Evolutionary conservation across 37 sponge, comb jelly and placozoan genomes (phyloP).

Genomic region (Geodia barretti): DNA sequence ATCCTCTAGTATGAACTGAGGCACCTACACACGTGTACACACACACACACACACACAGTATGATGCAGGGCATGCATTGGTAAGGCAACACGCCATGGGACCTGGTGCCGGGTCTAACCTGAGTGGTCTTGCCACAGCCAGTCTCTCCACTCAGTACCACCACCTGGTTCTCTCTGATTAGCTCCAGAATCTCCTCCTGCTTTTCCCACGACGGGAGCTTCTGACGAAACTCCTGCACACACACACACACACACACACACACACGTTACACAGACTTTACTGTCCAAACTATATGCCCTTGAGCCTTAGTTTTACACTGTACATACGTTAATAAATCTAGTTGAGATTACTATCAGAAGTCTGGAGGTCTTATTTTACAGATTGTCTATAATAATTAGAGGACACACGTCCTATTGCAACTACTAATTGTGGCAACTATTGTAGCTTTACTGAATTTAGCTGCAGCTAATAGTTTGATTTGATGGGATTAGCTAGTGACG

Average conservation of each 20-base stretch:
- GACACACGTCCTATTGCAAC: too few species aligned
- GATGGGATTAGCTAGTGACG: too few species aligned
- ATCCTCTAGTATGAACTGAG: constrained; percentile 90
- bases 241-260: background rate
- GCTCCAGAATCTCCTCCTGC: constrained; percentile 57
- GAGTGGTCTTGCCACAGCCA: constrained; percentile 95
- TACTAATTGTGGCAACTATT: too few species aligned
- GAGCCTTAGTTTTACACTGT: too few species aligned
- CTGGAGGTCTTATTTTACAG: too few species aligned
- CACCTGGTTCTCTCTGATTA: constrained; percentile 73
- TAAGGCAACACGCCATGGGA: background rate
- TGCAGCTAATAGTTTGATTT: too few species aligned
- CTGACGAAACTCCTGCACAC: constrained; percentile 67
- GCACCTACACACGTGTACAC: constrained; percentile 51
- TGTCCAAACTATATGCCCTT: too few species aligned
- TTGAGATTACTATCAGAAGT: too few species aligned
- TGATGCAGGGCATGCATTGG: background rate
- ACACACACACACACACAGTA: constrained; percentile 8
- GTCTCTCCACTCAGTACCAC: constrained; percentile 85
- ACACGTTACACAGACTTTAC: too few species aligned
- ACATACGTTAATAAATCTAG: too few species aligned
- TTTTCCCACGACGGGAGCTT: constrained; percentile 62
- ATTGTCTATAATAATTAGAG: too few species aligned
- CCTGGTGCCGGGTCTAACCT: constrained; percentile 23
- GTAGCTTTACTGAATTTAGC: too few species aligned